A percentile compares a stretch with the other conserved stretches of the same genome.
Conservation (phyloP, 2,888 invertebrate genomes). For the Nudaria mundana region DNA sequence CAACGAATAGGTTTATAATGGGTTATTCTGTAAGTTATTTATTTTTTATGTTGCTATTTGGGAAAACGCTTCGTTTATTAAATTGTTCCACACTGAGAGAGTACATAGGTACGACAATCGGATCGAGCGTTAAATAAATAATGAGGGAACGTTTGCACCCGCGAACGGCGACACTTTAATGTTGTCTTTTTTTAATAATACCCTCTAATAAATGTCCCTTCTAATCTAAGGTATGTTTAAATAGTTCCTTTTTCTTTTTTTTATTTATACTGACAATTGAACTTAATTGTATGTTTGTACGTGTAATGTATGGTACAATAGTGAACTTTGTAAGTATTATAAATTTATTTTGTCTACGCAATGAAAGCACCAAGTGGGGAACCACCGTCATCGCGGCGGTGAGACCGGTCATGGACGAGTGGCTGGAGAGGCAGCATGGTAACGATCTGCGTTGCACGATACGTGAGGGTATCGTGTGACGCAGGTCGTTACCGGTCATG, state of each 20-base stretch:
- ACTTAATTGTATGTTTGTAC: not conserved
- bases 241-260: constrained; percentile 5
- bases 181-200: constrained; percentile 60
- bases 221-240: constrained; percentile 11
- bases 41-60: not conserved
- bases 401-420: no score
- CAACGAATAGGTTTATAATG: no score
- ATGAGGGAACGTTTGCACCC: constrained; percentile 67
- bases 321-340: no score
- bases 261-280: not conserved
- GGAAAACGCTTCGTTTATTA: not conserved
- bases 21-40: no score
- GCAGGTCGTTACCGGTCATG: no score
- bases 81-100: constrained; percentile 36
- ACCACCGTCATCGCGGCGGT: no score
- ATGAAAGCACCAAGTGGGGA: no score
- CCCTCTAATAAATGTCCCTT: constrained; percentile 24
- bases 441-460: no score
- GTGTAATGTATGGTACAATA: not conserved
- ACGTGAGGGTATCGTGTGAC: no score
- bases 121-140: constrained; percentile 74
- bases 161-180: constrained; percentile 39
- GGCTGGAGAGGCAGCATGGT: no score
- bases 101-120: constrained; percentile 72
- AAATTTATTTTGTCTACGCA: no score